Evolutionary conservation across 2,797 vertebrate genomes (phyloP), one percentile per base, ranked within the genome.

Genomic region (Lepilemur ruficaudatus): DNA sequence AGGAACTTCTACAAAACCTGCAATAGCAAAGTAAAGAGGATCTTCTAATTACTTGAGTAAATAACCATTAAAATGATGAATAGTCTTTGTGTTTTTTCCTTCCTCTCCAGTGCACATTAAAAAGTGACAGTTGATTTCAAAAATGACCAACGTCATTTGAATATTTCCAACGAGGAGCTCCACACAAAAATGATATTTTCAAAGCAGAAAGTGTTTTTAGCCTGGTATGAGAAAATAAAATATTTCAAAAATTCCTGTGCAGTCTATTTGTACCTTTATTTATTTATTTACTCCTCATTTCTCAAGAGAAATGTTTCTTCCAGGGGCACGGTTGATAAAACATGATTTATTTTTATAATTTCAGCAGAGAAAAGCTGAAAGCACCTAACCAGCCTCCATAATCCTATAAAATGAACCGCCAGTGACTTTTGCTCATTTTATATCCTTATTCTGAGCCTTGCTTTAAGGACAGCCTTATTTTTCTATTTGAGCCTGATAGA

Each of bases 301-400:
- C 92, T 96, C 55, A 48, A 84, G 92, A 97, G 89, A 92, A 22
- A 25, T 8, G 17, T 76, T 95, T 90, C 70, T 92, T 94, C 55
- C 43, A 92, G 87, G 80, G 94, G 72, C 92, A 69, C 20, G 78
- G 86, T 76, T 92, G 93, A 97, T 95, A 94, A 95, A 97, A 88
- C 38, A 92, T 70, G 72, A 96, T 92, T 96, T 96, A 95, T 96
- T 95, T 88, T 90, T 89, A 90, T 90, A 96, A 95, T 97, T 95
- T 94, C 41, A n/a, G 48, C 87, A 89, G 57, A 92, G 20, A 95
- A 48, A 92, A 81, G 76, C 76, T 63, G 67, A 61, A 89, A 96
- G 55, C 41, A 92, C 48, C 69, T 86, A 87, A 38, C 59, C 43
- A 63, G 75, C n/a, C 91, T 86, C 76, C 75, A 72, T 78, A 82